Evolutionary conservation across 2,797 vertebrate species (phyloP).

Genomic region (Nothura maculosa): DNA sequence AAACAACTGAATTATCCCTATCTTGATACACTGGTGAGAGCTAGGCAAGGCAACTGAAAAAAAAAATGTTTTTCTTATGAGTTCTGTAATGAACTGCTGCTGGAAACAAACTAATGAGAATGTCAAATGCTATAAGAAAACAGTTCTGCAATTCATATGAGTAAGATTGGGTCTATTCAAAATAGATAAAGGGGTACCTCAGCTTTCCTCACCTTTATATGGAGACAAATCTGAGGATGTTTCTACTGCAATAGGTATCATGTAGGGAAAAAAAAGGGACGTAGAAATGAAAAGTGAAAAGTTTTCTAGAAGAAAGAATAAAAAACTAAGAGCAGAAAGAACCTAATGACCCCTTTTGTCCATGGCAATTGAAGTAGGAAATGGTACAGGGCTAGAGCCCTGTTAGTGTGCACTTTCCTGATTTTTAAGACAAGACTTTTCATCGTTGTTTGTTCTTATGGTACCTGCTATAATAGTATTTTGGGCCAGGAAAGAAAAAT

Average conservation of each 20-base stretch:
- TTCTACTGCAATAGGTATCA: background rate
- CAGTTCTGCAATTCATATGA: slow-evolving; percentile 53
- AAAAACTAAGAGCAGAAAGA: background rate
- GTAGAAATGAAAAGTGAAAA: background rate
- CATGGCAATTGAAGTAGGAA: background rate
- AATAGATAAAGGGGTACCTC: background rate
- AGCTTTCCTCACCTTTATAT: background rate
- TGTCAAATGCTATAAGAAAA: slow-evolving; percentile 71
- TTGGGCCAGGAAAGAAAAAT: background rate
- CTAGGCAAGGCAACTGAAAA: slow-evolving; percentile 5
- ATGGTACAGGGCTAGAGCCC: background rate
- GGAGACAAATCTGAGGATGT: slow-evolving; percentile 38
- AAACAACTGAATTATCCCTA: background rate
- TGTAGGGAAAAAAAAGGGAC: background rate
- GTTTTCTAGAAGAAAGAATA: background rate
- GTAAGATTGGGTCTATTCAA: slow-evolving; percentile 17
- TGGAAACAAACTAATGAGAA: slow-evolving; percentile 78
- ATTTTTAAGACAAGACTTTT: background rate
- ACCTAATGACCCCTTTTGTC: background rate
- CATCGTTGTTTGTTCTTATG: background rate
- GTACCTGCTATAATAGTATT: background rate
- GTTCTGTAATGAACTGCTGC: slow-evolving; percentile 69
- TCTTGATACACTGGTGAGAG: slow-evolving; percentile 32
- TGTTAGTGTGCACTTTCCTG: background rate
- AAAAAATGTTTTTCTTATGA: slow-evolving; percentile 50